phyloP scores from a whole-genome alignment of 2,797 vertebrate species.

The Tympanoctomys barrerae region DNA sequence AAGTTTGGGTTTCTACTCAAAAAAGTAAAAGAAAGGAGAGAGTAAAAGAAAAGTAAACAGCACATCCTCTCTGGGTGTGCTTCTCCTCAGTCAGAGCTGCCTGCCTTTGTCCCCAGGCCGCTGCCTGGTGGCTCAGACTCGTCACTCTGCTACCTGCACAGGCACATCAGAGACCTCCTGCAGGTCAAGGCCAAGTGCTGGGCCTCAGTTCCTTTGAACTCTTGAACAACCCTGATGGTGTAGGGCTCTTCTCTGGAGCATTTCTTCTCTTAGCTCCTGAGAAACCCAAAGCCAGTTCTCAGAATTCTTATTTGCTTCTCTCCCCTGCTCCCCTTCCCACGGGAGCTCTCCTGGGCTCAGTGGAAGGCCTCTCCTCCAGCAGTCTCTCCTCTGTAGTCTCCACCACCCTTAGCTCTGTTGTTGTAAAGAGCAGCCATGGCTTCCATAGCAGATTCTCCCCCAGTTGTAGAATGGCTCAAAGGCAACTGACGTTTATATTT shows the following conservation, averaged over 20 bases:
- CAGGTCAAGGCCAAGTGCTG: not conserved
- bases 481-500: not conserved
- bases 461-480: no score
- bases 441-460: not conserved
- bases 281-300: not conserved
- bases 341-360: not conserved
- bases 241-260: not conserved
- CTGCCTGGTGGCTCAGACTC: not conserved
- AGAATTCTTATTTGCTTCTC: not conserved
- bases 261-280: not conserved
- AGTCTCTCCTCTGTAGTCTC: not conserved
- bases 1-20: not conserved
- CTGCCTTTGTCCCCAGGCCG: not conserved
- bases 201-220: not conserved
- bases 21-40: not conserved
- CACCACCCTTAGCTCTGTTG: not conserved
- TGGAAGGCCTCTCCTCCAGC: not conserved
- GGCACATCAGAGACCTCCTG: not conserved
- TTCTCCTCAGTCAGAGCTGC: rapidly evolving
- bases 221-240: not conserved
- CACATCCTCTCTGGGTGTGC: rapidly evolving
- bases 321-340: not conserved
- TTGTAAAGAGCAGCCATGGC: not conserved
- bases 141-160: not conserved
- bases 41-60: not conserved